These are phyloP conservation scores for Dufourea novaeangliae DNA, from an alignment of 1,140 invertebrate species.

Conservation along the genomic window DNA sequence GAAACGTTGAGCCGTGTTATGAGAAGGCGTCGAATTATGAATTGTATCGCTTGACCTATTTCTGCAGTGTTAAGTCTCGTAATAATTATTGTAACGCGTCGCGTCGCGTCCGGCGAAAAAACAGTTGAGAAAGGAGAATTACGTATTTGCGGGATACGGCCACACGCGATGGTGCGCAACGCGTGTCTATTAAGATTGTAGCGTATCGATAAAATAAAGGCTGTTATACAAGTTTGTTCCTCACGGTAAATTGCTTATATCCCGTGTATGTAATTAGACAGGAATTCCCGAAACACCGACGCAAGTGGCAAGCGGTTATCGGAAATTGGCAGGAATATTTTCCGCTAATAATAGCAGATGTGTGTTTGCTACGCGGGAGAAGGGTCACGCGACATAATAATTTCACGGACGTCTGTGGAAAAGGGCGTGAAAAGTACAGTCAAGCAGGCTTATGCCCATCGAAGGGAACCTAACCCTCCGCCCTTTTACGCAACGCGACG, in stretches of 20 bases:
- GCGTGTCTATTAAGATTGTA: conserved; percentile 59
- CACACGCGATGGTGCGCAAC: conserved; percentile 17
- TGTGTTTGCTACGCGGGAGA: conserved; percentile 2
- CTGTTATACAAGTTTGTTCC: conserved; percentile 74
- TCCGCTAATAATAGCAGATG: conserved; percentile 49
- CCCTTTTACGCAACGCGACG: conserved; percentile 72
- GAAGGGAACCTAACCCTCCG: conserved; percentile 35
- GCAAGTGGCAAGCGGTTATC: neutral
- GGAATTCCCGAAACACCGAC: neutral
- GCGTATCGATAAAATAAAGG: conserved; percentile 75
- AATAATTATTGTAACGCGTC: conserved; percentile 38
- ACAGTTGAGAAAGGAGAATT: neutral
- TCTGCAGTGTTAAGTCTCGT: conserved; percentile 41
- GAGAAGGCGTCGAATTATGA: conserved; percentile 37
- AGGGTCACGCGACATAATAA: conserved; percentile 57
- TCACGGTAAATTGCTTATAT: neutral
- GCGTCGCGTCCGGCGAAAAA: neutral
- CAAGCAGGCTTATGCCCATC: conserved; percentile 72
- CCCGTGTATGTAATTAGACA: neutral
- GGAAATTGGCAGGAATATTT: conserved; percentile 22
- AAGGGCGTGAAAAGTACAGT: conserved; percentile 81
- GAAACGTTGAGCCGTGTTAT: neutral
- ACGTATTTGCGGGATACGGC: conserved; percentile 21
- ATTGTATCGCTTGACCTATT: conserved; percentile 52
- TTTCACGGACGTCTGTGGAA: conserved; percentile 43